Evolutionary conservation across 2,797 vertebrate species (phyloP).

Genomic region (Orestias chungarensis): DNA sequence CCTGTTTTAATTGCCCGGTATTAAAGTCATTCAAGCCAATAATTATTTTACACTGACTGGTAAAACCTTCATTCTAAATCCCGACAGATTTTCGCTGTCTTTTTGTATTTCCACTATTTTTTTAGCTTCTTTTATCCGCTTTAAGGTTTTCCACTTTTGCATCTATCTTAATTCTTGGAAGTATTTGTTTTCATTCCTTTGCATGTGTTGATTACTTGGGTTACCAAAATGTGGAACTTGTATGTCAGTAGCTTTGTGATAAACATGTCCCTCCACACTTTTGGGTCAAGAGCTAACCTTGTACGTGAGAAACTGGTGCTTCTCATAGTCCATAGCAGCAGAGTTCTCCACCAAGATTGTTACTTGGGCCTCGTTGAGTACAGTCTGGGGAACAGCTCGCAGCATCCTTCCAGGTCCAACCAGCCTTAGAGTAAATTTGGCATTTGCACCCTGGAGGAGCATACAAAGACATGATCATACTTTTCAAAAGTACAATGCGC

Average conservation of each 20-base stretch:
- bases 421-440: conserved; percentile 93
- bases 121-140: background rate
- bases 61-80: too few species aligned
- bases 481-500: conserved; percentile 4
- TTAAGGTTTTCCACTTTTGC: background rate
- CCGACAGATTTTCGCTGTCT: too few species aligned
- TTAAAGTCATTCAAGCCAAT: too few species aligned
- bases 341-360: conserved; percentile 95
- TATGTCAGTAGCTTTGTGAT: background rate
- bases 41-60: background rate
- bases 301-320: conserved; percentile 85
- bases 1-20: too few species aligned
- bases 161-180: background rate
- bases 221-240: background rate
- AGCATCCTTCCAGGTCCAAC: conserved; percentile 90
- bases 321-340: conserved; percentile 94
- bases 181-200: background rate
- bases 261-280: background rate
- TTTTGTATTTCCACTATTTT: background rate
- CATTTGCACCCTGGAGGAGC: conserved; percentile 88
- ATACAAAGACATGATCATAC: conserved; percentile 13
- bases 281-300: conserved; percentile 70
- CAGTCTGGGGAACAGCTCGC: conserved; percentile 92
- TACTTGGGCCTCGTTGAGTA: conserved; percentile 97
- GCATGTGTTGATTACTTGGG: background rate